A percentile compares a stretch with the other conserved stretches of the same genome.
Evolutionary conservation across 2,888 invertebrate genomes (phyloP).

Genomic region (Yponomeuta sedellus): DNA sequence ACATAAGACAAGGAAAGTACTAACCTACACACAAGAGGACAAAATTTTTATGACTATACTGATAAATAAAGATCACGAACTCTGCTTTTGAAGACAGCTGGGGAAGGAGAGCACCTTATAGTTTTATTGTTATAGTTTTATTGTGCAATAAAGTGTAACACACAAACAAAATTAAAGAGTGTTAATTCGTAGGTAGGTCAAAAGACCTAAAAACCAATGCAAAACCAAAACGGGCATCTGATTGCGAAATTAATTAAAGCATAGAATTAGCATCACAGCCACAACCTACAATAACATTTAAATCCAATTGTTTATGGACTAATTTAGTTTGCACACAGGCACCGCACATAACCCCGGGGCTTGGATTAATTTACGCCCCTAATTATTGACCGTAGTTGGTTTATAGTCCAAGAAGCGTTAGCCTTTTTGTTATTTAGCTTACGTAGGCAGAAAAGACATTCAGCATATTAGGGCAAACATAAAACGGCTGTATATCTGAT

Average conservation of each 20-base stretch:
- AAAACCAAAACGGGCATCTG: background rate
- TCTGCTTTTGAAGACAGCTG: too few relatives aligned
- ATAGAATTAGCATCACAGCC: background rate
- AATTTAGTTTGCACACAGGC: slow-evolving; percentile 28
- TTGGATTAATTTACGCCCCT: slow-evolving; percentile 44
- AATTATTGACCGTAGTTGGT: slow-evolving; percentile 42
- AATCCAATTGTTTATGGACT: slow-evolving; percentile 17
- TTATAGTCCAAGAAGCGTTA: slow-evolving; percentile 39
- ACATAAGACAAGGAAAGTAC: too few relatives aligned
- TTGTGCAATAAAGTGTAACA: too few relatives aligned
- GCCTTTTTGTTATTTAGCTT: slow-evolving; percentile 18
- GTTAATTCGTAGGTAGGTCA: too few relatives aligned
- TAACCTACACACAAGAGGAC: too few relatives aligned
- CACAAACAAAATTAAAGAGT: too few relatives aligned
- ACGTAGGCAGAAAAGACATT: background rate
- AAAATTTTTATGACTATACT: too few relatives aligned
- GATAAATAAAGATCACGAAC: too few relatives aligned
- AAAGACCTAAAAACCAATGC: background rate
- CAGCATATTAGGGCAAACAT: too few relatives aligned
- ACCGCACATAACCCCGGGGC: slow-evolving; percentile 31
- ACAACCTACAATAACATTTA: background rate
- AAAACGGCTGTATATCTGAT: too few relatives aligned
- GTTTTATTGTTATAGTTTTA: too few relatives aligned
- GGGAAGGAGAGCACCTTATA: too few relatives aligned
- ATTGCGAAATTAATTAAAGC: background rate